These are phyloP conservation scores for Mellilla xanthometata DNA, from an alignment of 2,888 invertebrate species.

Conservation along the genomic window DNA sequence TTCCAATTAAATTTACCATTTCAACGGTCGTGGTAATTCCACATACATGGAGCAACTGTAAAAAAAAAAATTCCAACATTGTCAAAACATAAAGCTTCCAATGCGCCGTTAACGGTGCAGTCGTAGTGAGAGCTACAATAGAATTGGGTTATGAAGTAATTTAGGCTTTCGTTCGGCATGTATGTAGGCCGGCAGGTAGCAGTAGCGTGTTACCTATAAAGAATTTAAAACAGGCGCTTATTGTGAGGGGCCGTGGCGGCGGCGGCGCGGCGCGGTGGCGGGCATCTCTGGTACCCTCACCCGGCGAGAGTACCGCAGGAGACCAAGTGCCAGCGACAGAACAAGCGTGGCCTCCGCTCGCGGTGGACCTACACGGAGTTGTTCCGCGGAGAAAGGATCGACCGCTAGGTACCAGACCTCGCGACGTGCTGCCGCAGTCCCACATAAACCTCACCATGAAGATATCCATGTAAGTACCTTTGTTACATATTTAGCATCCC, in stretches of 20 bases:
- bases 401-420: conserved; percentile 49
- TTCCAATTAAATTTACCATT: no score
- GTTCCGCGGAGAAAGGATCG: conserved; percentile 63
- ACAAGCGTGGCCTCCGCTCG: conserved; percentile 69
- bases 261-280: conserved; percentile 37
- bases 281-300: conserved; percentile 35
- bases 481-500: conserved; percentile 15
- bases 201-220: conserved; percentile 34
- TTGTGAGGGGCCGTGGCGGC: conserved; percentile 41
- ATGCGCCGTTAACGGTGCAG: conserved; percentile 17
- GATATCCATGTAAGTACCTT: conserved; percentile 65
- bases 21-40: no score
- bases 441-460: conserved; percentile 52
- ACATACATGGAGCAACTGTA: no score
- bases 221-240: conserved; percentile 63
- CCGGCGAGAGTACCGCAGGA: conserved; percentile 51
- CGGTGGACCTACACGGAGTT: conserved; percentile 65
- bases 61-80: no score
- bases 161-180: conserved; percentile 52
- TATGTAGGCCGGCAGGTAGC: conserved; percentile 36
- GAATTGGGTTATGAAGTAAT: conserved; percentile 21
- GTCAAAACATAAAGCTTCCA: neutral
- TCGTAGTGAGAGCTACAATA: conserved; percentile 14
- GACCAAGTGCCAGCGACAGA: conserved; percentile 56
- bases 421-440: conserved; percentile 48